These are phyloP conservation scores for Arvicanthis niloticus DNA, from an alignment of 2,113 vertebrate species.

Conservation along the genomic window DNA sequence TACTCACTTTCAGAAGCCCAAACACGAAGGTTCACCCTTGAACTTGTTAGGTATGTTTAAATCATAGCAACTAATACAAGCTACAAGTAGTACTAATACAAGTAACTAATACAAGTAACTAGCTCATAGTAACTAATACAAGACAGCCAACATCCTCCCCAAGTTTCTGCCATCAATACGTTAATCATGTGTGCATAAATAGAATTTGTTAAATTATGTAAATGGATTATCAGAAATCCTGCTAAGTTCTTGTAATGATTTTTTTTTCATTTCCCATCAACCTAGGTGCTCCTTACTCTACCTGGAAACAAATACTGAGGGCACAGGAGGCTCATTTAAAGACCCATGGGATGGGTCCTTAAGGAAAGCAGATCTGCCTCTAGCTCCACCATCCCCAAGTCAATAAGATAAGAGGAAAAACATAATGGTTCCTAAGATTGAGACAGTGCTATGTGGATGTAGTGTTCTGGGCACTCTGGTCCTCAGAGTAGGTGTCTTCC, in stretches of 20 bases:
- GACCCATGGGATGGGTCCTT: not conserved
- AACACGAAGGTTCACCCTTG: not conserved
- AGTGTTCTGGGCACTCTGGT: no score
- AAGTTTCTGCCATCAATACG: not conserved
- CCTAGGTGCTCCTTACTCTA: not conserved
- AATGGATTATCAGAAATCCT: not conserved
- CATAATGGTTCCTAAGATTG: no score
- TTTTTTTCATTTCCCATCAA: conserved; percentile 20
- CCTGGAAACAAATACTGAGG: not conserved
- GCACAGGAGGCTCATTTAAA: not conserved
- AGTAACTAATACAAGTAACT: no score
- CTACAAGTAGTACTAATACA: no score
- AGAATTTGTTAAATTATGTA: not conserved
- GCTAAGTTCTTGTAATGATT: not conserved
- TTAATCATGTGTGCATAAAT: not conserved
- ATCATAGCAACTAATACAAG: not conserved
- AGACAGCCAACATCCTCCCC: not conserved
- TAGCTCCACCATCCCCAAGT: not conserved
- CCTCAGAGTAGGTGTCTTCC: not conserved
- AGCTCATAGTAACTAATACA: not conserved
- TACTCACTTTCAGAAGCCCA: conserved; percentile 23
- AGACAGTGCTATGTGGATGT: not conserved
- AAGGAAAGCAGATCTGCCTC: not conserved
- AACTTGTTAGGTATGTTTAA: conserved; percentile 19
- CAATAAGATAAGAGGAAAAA: not conserved